Conservation (phyloP, 2,113 vertebrate species). For the Vidua macroura region DNA sequence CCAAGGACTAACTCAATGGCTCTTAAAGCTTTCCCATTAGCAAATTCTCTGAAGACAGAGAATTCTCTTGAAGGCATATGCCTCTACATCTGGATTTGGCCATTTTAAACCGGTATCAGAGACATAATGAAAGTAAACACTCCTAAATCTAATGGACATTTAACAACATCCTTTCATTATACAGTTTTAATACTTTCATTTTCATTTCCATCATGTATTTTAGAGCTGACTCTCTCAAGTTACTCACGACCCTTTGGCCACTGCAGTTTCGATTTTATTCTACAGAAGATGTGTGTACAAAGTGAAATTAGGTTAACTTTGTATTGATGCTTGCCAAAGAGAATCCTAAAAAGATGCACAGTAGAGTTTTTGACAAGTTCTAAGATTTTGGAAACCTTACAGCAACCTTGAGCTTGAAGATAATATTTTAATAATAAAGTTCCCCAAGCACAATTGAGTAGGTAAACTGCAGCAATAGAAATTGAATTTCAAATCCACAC, state of each 20-base stretch:
- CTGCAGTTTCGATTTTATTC: neutral
- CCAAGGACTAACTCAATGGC: neutral
- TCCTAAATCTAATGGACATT: neutral
- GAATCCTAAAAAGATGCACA: neutral
- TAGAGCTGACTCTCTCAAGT: neutral
- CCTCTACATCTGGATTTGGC: neutral
- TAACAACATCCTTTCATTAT: neutral
- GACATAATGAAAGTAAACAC: constrained; percentile 4
- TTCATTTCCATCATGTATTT: constrained; percentile 5
- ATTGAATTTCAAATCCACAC: neutral
- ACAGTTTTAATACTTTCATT: neutral
- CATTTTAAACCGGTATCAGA: neutral
- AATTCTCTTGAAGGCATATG: neutral
- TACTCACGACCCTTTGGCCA: neutral
- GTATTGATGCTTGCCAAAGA: neutral
- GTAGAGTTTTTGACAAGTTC: neutral
- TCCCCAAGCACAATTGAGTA: neutral
- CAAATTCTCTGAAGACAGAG: neutral
- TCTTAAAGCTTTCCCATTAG: constrained; percentile 27
- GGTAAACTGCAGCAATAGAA: neutral
- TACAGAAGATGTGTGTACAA: neutral
- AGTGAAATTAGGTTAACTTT: neutral
- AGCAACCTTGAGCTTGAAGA: neutral
- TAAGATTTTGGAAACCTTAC: neutral
- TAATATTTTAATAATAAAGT: neutral